Base-by-base conservation (phyloP, 2,113 vertebrate genomes). In the Grammomys surdaster region DNA sequence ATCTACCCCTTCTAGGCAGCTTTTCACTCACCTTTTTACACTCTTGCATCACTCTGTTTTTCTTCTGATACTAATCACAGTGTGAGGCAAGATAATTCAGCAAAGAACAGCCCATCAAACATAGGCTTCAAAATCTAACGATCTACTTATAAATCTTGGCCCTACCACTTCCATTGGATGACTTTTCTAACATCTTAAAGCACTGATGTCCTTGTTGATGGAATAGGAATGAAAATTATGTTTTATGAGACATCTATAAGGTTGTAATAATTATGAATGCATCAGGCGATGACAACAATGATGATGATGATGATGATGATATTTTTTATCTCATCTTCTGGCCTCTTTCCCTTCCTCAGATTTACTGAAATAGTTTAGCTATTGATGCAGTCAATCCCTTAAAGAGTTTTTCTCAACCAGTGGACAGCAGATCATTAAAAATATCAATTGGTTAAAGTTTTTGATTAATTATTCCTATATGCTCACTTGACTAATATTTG, bases 401-500 rank as follows among this genome's bases (percentile, higher is more conserved):
- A 91, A 90, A 94, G 67, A 85, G 17, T n/a, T 92, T 93, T 95
- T 63, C 48, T 92, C 43, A 91, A 93, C 56, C 56, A 84, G 40
- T 84, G 36, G 60, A 81, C 54, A 88, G 85, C 3, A 92, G 96
- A 93, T 96, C 46, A 56, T 90, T 90, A 85, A 96, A 96, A 96
- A 94, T 90, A 95, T 96, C 91, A 92, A n/a, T 88, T 76, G n/a
- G 56, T 85, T 96, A 75, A 96, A 88, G 58, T 76, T 97, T 97
- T 94, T 96, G 78, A 96, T 95, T 96, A 95, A 97, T 91, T 89
- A 48, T 91, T 94, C 93, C 75, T 95, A 48, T 94, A 78, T 72
- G 72, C 51, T 86, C 54, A 80, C 67, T 97, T 97, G 82, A 95
- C 65, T 88, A 90, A 93, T 93, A 67, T 95, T 96, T 93, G 80